Evolutionary conservation across 1,140 invertebrate genomes (phyloP).

Genomic region (Charaxes varanes): DNA sequence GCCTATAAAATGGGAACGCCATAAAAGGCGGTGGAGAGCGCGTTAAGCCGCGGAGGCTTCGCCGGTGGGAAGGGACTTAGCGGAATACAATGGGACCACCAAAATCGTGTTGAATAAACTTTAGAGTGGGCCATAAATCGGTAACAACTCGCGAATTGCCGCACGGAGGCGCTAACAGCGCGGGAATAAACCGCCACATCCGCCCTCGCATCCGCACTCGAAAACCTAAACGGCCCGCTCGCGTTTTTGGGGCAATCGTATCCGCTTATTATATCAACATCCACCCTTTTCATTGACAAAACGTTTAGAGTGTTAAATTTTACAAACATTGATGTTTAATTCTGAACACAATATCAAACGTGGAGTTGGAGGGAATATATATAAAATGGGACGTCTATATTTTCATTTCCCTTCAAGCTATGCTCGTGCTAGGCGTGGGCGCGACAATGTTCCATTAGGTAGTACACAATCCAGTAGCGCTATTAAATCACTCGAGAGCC

Average conservation of each 20-base stretch:
- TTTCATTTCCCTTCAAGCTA: no score
- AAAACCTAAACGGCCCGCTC: constrained; percentile 33
- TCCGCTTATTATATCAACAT: constrained; percentile 26
- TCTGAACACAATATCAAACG: no score
- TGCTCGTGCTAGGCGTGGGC: background rate
- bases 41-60: constrained; percentile 35
- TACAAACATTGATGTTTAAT: no score
- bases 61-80: constrained; percentile 46
- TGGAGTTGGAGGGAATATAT: no score
- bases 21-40: constrained; percentile 51
- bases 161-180: constrained; percentile 65
- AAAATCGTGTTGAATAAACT: constrained; percentile 60
- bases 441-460: background rate
- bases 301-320: no score
- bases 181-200: constrained; percentile 53
- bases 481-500: constrained; percentile 11
- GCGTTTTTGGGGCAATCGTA: constrained; percentile 24
- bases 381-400: no score
- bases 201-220: constrained; percentile 67
- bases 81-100: constrained; percentile 68
- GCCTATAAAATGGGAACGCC: constrained; percentile 51
- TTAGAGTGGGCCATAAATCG: constrained; percentile 68
- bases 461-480: background rate
- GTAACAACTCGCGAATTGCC: constrained; percentile 69
- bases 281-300: background rate